Conservation (phyloP, 2,888 invertebrate genomes). For the Heteropelma amictum region DNA sequence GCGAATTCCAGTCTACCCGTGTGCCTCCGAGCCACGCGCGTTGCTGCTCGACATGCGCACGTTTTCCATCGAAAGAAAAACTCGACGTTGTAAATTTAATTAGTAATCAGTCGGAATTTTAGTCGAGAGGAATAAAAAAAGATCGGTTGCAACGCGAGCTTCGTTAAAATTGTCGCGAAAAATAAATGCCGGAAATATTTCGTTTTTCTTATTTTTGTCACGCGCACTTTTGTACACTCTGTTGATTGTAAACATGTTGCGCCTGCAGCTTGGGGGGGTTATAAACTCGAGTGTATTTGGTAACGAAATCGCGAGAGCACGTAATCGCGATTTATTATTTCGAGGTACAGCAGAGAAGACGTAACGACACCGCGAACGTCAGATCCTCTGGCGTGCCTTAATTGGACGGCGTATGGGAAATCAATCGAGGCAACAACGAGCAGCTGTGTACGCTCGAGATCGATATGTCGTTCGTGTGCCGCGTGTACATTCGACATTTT, state of each 20-base stretch:
- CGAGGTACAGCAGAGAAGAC: conserved; percentile 14
- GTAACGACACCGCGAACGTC: conserved; percentile 19
- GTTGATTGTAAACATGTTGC: background rate
- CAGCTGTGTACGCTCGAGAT: conserved; percentile 14
- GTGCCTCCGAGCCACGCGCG: background rate
- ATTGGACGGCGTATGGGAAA: conserved; percentile 48
- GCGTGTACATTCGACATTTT: too few species aligned
- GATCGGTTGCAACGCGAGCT: too few species aligned
- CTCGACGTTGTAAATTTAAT: too few species aligned
- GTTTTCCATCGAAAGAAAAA: too few species aligned
- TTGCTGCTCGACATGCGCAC: background rate
- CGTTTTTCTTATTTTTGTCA: too few species aligned
- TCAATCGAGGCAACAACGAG: conserved; percentile 37
- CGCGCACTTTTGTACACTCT: too few species aligned
- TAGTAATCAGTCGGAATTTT: too few species aligned
- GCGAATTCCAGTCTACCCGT: conserved; percentile 38
- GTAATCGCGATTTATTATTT: too few species aligned
- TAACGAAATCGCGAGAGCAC: conserved; percentile 29
- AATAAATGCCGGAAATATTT: too few species aligned
- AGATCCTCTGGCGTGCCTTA: conserved; percentile 29
- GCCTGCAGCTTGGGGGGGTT: background rate
- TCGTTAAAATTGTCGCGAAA: too few species aligned
- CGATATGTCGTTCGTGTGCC: background rate
- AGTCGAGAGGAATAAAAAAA: too few species aligned
- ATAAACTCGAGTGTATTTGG: conserved; percentile 17